A percentile compares a stretch with the other conserved stretches of the same genome.
Conservation (phyloP, 2,888 invertebrate species). For the Sminthurides aquaticus region DNA sequence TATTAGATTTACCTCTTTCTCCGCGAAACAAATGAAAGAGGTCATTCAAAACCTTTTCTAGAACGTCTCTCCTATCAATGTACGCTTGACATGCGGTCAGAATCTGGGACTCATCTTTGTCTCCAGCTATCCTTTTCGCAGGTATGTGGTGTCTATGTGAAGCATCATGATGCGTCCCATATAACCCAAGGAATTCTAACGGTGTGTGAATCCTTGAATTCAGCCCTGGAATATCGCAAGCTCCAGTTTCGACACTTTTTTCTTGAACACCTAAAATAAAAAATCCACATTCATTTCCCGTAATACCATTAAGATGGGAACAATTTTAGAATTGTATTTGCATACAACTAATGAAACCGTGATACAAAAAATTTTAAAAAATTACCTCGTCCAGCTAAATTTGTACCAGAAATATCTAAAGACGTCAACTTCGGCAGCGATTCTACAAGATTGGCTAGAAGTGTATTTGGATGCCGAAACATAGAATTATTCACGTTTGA, state of each 20-base stretch:
- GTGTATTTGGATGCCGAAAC: constrained; percentile 66
- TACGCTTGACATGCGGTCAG: constrained; percentile 72
- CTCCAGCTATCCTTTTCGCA: constrained; percentile 68
- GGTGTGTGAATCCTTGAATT: constrained; percentile 66
- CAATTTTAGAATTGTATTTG: too few species aligned
- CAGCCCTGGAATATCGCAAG: constrained; percentile 77
- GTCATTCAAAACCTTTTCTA: constrained; percentile 80
- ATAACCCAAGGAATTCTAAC: constrained; percentile 83
- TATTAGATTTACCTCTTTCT: constrained; percentile 58
- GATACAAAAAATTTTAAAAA: too few species aligned
- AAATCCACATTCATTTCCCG: constrained; percentile 6
- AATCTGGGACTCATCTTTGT: constrained; percentile 84
- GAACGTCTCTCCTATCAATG: constrained; percentile 72
- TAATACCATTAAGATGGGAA: too few species aligned
- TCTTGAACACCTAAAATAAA: constrained; percentile 20
- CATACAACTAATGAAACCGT: too few species aligned
- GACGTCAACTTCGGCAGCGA: constrained; percentile 68
- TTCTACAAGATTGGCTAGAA: constrained; percentile 63
- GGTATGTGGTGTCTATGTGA: constrained; percentile 62
- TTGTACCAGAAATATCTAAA: constrained; percentile 92
- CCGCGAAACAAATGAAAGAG: constrained; percentile 78
- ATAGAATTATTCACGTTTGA: constrained; percentile 47
- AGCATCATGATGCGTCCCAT: constrained; percentile 81
- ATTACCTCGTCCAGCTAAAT: constrained; percentile 74
- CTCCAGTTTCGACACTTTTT: constrained; percentile 11